Conservation (phyloP, 2,888 invertebrate species). For the Xestia xanthographa region DNA sequence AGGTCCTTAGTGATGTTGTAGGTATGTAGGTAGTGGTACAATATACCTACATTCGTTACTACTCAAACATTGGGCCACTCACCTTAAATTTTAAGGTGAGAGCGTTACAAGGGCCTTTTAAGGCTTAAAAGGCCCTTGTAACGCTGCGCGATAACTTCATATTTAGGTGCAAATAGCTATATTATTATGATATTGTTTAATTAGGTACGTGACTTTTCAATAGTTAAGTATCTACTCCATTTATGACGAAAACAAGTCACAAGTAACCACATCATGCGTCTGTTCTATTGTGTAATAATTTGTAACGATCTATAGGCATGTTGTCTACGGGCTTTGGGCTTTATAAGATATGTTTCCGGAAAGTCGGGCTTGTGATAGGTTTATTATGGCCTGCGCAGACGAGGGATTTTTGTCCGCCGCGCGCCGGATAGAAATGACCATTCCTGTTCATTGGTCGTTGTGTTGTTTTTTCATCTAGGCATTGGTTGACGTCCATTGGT, state of each 20-base stretch:
- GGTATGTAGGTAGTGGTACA: neutral
- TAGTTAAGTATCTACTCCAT: neutral
- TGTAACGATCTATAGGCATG: slow-evolving; percentile 3
- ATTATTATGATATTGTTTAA: slow-evolving; percentile 8
- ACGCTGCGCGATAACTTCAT: neutral
- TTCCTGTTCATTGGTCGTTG: too few species aligned
- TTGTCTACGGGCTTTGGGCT: neutral
- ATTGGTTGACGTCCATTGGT: too few species aligned
- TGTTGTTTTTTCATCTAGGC: too few species aligned
- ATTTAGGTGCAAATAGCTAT: neutral
- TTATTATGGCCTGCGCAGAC: too few species aligned
- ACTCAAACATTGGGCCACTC: neutral
- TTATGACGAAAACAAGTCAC: slow-evolving; percentile 4
- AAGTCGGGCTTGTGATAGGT: too few species aligned
- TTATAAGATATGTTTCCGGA: too few species aligned
- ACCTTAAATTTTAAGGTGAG: too few species aligned
- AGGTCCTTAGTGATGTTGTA: neutral
- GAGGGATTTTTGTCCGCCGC: too few species aligned
- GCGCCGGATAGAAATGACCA: too few species aligned
- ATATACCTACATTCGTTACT: neutral
- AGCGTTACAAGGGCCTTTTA: too few species aligned
- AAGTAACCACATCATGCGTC: neutral
- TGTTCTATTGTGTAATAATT: neutral
- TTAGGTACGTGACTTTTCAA: slow-evolving; percentile 12
- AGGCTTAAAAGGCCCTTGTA: neutral